Evolutionary conservation across 2,888 invertebrate species (phyloP), one percentile per base, ranked within the genome.

Genomic region (Blastobasis lacticolella): DNA sequence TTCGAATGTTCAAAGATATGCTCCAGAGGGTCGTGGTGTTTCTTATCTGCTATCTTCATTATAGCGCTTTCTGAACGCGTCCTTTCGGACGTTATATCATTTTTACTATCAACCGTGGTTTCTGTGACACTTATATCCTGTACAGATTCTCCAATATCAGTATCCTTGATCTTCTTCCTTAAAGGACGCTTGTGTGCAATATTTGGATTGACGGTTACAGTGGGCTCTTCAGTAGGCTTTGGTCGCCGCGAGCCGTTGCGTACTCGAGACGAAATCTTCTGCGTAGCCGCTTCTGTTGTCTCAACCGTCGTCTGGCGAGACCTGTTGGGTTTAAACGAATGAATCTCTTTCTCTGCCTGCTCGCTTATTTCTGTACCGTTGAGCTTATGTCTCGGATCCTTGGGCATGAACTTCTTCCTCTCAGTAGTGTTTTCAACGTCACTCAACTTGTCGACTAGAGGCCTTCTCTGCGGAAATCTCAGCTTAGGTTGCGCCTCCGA

Each of bases 1-100:
- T 92, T 92, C 0, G 93, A 92, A 62, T 90, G 89, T 55, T 90
- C 87, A 48, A 89, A 87, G 10, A 85, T 58, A 48, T 81, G 72
- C 49, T 88, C 87, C n/a, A 78, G 64, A 45, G 86, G 78, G 36
- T 89, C 88, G 7, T 77, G 78, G 49, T 86, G 84, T 58, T 87
- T 88, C 55, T 86, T 86, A 48, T 90, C 90, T 10, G 89, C 89
- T 59, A 90, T 90, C 66, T 90, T 90, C 90, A 90, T 90, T 10
- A 90, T 90, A 10, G 89, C 88, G 53, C 89, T 89, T 58, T 90
- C 89, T 8, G 88, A 88, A 53, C 81, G 66, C 23, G 83, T 79
- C 57, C 80, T 78, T 60, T 89, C 89, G n/a, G 88, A 87, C 4
- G 84, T 84, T 9, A 75, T 73, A 51, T 83, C 85, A 48, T 72